Conservation (phyloP, 2,113 vertebrate species). For the Phaetusa simplex region DNA sequence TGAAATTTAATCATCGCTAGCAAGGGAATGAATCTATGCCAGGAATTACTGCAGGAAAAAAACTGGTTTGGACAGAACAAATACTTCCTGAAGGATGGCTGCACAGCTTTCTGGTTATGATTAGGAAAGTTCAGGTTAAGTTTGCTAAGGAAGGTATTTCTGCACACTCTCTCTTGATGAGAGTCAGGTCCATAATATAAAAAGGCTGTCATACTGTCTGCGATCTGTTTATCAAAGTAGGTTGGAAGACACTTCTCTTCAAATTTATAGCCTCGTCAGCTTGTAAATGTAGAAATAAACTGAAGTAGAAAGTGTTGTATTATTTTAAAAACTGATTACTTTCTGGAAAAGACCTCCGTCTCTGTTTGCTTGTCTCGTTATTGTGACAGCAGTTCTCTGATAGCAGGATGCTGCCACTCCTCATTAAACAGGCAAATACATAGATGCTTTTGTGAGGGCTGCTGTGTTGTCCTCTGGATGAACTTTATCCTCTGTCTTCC, state of each 20-base stretch:
- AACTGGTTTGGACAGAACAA: not conserved
- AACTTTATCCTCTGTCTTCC: not conserved
- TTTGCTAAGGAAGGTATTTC: conserved; percentile 17
- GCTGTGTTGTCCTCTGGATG: not conserved
- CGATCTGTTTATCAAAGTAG: conserved; percentile 3
- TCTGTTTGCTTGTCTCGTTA: conserved; percentile 16
- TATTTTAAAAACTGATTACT: conserved; percentile 46
- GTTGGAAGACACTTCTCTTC: not conserved
- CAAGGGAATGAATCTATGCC: not conserved
- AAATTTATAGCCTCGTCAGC: conserved; percentile 30
- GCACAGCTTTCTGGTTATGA: not conserved
- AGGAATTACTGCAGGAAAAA: not conserved
- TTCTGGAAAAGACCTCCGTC: not conserved
- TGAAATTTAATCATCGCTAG: not conserved
- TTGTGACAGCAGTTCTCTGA: not conserved
- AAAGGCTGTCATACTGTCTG: conserved; percentile 7
- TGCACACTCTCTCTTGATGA: not conserved
- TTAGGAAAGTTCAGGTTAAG: conserved; percentile 15
- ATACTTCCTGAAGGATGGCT: not conserved
- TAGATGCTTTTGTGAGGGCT: not conserved
- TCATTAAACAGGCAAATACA: not conserved
- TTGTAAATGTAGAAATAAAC: conserved; percentile 42
- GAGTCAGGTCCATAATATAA: conserved; percentile 43
- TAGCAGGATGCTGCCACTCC: not conserved
- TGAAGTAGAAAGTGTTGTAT: conserved; percentile 1